Conservation (phyloP, 2,888 invertebrate genomes). For the Dynastes grantii region DNA sequence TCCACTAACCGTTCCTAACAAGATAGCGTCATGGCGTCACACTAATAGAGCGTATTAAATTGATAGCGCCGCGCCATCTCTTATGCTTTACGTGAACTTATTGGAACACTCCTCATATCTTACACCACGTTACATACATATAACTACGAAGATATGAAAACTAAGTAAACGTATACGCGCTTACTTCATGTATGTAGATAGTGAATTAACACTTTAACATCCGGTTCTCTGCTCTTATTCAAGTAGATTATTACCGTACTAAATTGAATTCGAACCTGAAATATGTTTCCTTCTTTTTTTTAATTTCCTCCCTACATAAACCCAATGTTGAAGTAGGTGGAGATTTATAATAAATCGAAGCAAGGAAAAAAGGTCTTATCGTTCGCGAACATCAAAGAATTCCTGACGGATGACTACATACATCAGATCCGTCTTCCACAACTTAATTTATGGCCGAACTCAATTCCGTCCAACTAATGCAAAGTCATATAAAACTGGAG, state of each 20-base stretch:
- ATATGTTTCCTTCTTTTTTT: slow-evolving; percentile 3
- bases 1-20: no score
- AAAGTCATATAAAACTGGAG: slow-evolving; percentile 52
- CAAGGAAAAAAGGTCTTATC: slow-evolving; percentile 29
- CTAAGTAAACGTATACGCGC: no score
- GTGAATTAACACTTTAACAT: slow-evolving; percentile 2
- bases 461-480: slow-evolving; percentile 55
- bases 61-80: no score
- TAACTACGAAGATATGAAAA: no score
- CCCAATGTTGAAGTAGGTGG: slow-evolving; percentile 29
- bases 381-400: slow-evolving; percentile 43
- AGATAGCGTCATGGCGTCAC: no score
- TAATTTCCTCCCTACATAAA: slow-evolving; percentile 11
- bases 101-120: not conserved
- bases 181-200: not conserved
- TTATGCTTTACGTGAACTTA: not conserved
- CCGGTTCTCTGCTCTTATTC: not conserved
- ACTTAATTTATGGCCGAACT: slow-evolving; percentile 59
- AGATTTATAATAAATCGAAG: slow-evolving; percentile 45
- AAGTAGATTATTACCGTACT: not conserved
- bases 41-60: no score
- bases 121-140: no score
- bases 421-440: slow-evolving; percentile 59
- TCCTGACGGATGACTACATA: slow-evolving; percentile 46
- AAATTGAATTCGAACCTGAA: not conserved